Percentiles rank a stretch among this genome's conserved stretches.
Evolutionary conservation across 2,888 invertebrate genomes (phyloP).

Genomic region (Ormyrus nitidulus): DNA sequence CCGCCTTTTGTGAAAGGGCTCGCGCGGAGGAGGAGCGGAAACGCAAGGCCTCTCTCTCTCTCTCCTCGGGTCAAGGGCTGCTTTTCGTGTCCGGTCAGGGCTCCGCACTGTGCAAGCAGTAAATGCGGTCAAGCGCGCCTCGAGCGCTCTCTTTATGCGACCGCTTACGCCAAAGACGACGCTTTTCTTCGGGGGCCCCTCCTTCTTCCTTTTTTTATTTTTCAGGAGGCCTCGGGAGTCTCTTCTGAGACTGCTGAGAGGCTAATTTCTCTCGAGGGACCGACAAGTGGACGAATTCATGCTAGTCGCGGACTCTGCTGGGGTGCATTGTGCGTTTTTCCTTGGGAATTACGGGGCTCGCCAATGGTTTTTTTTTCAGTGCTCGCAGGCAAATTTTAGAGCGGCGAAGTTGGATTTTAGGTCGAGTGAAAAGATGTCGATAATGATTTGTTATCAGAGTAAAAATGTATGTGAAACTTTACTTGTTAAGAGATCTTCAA

Average conservation of each 20-base stretch:
- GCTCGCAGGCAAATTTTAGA: no score
- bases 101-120: conserved; percentile 7
- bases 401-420: no score
- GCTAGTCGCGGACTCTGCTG: background rate
- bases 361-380: no score
- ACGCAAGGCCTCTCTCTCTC: conserved; percentile 6
- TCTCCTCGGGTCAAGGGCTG: conserved; percentile 40
- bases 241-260: conserved; percentile 13
- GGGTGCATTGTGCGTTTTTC: background rate
- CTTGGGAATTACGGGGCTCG: no score
- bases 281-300: background rate
- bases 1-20: conserved; percentile 26
- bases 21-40: conserved; percentile 36
- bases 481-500: background rate
- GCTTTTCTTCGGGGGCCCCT: background rate
- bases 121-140: conserved; percentile 50
- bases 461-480: no score
- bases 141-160: conserved; percentile 27
- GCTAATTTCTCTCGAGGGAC: conserved; percentile 29
- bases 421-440: no score
- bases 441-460: no score
- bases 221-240: background rate
- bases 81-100: conserved; percentile 36
- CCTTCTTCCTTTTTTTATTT: background rate
- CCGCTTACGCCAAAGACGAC: background rate